phyloP scores from a whole-genome alignment of 1,140 invertebrate species.

The Chlorops oryzae region DNA sequence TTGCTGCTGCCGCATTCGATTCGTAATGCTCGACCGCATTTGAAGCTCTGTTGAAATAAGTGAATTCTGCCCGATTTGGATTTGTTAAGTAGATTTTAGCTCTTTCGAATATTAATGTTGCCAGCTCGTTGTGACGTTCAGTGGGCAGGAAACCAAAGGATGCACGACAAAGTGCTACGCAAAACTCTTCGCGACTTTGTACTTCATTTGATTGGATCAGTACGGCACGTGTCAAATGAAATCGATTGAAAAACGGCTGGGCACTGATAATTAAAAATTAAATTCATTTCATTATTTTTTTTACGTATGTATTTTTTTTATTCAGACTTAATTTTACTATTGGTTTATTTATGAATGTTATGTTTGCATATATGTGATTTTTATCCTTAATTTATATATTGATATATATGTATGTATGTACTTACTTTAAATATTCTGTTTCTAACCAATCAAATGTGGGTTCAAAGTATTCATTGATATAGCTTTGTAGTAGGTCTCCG shows the following conservation, averaged over 20 bases:
- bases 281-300: too few relatives aligned
- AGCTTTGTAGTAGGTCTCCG: constrained; percentile 32
- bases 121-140: constrained; percentile 37
- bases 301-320: too few relatives aligned
- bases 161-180: constrained; percentile 27
- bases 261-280: neutral
- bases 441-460: constrained; percentile 34
- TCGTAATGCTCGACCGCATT: constrained; percentile 20
- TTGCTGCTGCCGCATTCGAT: constrained; percentile 2
- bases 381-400: too few relatives aligned
- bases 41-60: constrained; percentile 28
- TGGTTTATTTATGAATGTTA: neutral
- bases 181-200: constrained; percentile 38
- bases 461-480: constrained; percentile 32
- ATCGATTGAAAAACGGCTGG: constrained; percentile 15
- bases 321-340: neutral
- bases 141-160: constrained; percentile 31
- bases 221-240: constrained; percentile 25
- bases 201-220: constrained; percentile 27
- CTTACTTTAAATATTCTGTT: constrained; percentile 28
- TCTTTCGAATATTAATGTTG: constrained; percentile 32
- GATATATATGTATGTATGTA: neutral
- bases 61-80: constrained; percentile 31
- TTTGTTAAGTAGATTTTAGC: constrained; percentile 37
- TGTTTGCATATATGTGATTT: too few relatives aligned